Evolutionary conservation across 1,140 invertebrate species (phyloP).

Genomic region (Monochamus saltuarius): DNA sequence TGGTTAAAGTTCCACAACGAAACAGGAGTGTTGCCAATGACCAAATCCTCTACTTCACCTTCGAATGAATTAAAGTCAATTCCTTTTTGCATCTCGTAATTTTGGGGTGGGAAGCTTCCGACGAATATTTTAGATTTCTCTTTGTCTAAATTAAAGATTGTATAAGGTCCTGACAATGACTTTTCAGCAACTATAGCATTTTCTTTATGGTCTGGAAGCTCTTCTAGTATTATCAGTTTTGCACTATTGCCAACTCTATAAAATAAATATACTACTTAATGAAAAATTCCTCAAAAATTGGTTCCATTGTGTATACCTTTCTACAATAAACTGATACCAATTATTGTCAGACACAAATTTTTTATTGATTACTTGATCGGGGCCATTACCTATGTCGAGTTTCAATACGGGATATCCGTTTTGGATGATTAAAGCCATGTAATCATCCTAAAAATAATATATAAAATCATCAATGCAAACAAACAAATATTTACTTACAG

Average conservation of each 20-base stretch:
- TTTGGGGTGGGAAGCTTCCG: constrained; percentile 76
- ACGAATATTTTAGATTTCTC: constrained; percentile 86
- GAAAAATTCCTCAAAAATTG: neutral
- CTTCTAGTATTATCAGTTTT: constrained; percentile 78
- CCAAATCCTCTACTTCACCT: constrained; percentile 88
- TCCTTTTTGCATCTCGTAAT: constrained; percentile 66
- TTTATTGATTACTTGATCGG: constrained; percentile 70
- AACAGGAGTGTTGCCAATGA: constrained; percentile 83
- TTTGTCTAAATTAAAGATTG: constrained; percentile 84
- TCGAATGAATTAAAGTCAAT: constrained; percentile 76
- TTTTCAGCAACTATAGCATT: constrained; percentile 59
- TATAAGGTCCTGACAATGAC: constrained; percentile 67
- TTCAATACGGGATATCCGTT: constrained; percentile 84
- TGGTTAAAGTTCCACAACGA: constrained; percentile 93
- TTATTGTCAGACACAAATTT: constrained; percentile 79
- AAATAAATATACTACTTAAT: constrained; percentile 3
- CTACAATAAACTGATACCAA: constrained; percentile 89
- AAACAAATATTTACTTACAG: constrained; percentile 55
- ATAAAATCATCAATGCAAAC: constrained; percentile 21
- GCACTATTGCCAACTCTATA: constrained; percentile 78
- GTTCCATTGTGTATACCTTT: constrained; percentile 67
- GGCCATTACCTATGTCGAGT: constrained; percentile 86
- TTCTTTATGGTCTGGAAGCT: constrained; percentile 63
- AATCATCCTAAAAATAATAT: constrained; percentile 87
- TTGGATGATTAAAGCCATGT: constrained; percentile 87